Base-by-base conservation (phyloP, 2,888 invertebrate species). In the Plagiodera versicolora region DNA sequence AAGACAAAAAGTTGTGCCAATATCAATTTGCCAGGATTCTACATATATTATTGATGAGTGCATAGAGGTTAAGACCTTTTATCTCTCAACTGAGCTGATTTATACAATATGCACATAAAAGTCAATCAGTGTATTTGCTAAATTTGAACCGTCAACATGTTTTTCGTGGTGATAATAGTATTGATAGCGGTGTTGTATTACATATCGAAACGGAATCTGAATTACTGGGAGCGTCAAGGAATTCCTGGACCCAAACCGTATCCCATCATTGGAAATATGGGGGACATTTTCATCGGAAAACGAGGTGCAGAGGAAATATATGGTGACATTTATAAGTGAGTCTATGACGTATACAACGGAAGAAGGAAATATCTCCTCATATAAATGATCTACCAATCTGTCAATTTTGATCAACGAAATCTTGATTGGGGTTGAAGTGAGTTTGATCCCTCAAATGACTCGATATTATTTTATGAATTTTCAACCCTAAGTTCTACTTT, bases 231-330 rank as follows among this genome's bases (percentile, higher is more conserved):
- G 14, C 68, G 61, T 35, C 63, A 53, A 2, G 66, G 67, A 1
- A 58, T 74, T 16, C 69, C 70, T 14, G 63, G 64, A 10, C 62
- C 67, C 18, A 61, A 59, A 54, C 72, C 74, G 4, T 55, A 56
- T 14, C 64, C 68, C 11, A 51, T 72, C 32, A 67, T 70, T 28
- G 74, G 73, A 19, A 74, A 72, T 63, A 62, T 75, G 14, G 67
- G 67, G 28, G 68, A 69, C 6, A 59, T 63, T 19, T 28, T 72
- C 9, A 61, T 68, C 6, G 61, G 59, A 11, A 66, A 61, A 54
- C 71, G 68, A 48, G 61, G 69, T 48, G 45, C 70, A 5, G 68
- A 68, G 17, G 53, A 63, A 44, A 46, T 60, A 11, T 10, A 54
- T 17, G 28, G 39, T 16, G 55, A 63, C 18, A 49, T 61, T 19